Percentiles rank a stretch among this genome's conserved stretches.
Conservation (phyloP, 1,140 invertebrate genomes). For the Cotesia chilonis region DNA sequence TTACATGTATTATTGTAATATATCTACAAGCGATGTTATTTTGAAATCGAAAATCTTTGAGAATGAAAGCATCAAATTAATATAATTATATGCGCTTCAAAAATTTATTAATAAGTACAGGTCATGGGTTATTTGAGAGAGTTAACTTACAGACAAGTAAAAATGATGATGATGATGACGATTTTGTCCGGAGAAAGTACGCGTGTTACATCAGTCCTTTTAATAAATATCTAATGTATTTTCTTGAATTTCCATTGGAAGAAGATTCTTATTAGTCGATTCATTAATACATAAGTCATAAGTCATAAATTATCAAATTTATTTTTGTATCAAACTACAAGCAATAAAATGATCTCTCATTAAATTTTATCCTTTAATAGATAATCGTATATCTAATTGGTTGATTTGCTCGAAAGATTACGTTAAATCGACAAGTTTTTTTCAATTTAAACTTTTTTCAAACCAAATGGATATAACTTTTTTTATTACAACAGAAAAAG, state of each 20-base stretch:
- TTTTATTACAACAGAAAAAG: neutral
- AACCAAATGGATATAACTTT: neutral
- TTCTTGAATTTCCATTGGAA: conserved; percentile 25
- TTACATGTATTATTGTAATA: no score
- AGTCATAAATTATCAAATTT: neutral
- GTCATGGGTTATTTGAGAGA: conserved; percentile 30
- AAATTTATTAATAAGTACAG: conserved; percentile 5
- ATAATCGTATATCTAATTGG: neutral
- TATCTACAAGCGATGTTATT: no score
- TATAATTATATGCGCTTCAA: neutral
- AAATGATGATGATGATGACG: conserved; percentile 16
- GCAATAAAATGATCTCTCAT: neutral
- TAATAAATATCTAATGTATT: conserved; percentile 14
- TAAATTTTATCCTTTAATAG: neutral
- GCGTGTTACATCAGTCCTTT: conserved; percentile 25
- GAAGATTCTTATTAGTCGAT: conserved; percentile 2
- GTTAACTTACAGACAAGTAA: conserved; percentile 7
- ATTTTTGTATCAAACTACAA: neutral
- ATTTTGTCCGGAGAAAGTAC: conserved; percentile 16
- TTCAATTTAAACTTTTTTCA: neutral
- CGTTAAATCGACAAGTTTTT: neutral
- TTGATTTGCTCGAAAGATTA: neutral
- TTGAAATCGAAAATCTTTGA: no score
- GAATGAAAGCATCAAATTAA: neutral
- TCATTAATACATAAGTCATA: conserved; percentile 2